A percentile compares a stretch with the other conserved stretches of the same genome.
These are phyloP conservation scores for Siphlonurus alternatus DNA, from an alignment of 2,888 invertebrate genomes.

Conservation along the genomic window DNA sequence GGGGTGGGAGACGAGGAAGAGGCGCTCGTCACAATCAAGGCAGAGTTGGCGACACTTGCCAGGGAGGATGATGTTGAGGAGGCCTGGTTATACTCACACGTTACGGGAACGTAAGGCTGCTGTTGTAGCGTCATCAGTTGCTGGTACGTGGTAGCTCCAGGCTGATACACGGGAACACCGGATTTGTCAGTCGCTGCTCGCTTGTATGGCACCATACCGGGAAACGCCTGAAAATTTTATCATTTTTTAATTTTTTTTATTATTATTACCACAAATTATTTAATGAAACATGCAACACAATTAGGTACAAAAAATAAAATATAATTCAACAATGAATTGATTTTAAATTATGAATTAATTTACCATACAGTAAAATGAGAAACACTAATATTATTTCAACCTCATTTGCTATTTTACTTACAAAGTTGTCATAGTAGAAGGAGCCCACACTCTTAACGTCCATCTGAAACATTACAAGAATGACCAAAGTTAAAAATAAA, in stretches of 20 bases:
- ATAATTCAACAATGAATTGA: too few species aligned
- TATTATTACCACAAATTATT: too few species aligned
- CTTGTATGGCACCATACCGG: conserved; percentile 90
- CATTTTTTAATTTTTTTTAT: too few species aligned
- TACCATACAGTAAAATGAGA: too few species aligned
- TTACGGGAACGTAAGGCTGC: conserved; percentile 95
- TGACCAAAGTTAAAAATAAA: not conserved
- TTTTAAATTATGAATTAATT: too few species aligned
- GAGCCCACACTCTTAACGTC: conserved; percentile 89
- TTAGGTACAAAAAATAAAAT: too few species aligned
- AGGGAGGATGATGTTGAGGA: conserved; percentile 24
- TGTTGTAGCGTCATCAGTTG: conserved; percentile 72
- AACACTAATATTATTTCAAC: too few species aligned
- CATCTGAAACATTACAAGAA: conserved; percentile 52
- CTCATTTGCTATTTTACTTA: too few species aligned
- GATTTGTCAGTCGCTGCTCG: conserved; percentile 93
- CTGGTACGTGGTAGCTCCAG: conserved; percentile 78
- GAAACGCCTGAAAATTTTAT: conserved; percentile 72
- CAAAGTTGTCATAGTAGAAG: conserved; percentile 92
- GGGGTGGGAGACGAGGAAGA: conserved; percentile 9
- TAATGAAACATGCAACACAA: too few species aligned
- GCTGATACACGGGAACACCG: conserved; percentile 90
- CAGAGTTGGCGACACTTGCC: conserved; percentile 29
- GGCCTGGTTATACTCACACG: conserved; percentile 75
- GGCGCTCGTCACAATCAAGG: conserved; percentile 4